phyloP scores from a whole-genome alignment of 2,888 invertebrate species.

The Zygogramma bicolorata region DNA sequence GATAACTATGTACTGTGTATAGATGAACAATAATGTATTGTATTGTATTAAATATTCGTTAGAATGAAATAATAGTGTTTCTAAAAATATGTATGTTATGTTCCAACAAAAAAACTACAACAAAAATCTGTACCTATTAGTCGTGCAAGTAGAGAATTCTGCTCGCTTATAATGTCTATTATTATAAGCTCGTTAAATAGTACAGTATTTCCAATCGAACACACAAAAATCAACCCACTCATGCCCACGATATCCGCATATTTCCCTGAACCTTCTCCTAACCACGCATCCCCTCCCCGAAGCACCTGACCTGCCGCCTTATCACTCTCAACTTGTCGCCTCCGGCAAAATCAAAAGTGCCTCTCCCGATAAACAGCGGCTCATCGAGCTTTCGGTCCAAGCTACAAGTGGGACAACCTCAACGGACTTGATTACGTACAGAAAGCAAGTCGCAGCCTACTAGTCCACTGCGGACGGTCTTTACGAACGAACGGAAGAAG shows the following conservation, averaged over 20 bases:
- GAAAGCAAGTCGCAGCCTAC: slow-evolving; percentile 24
- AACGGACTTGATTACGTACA: slow-evolving; percentile 21
- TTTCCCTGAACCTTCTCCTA: not conserved
- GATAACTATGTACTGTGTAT: too few species aligned
- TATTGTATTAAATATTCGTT: too few species aligned
- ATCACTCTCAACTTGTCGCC: slow-evolving; percentile 20
- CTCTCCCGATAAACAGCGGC: slow-evolving; percentile 24
- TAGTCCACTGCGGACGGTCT: slow-evolving; percentile 19
- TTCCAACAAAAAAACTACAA: too few species aligned
- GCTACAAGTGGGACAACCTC: slow-evolving; percentile 33
- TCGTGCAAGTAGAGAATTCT: too few species aligned
- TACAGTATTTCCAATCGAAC: too few species aligned
- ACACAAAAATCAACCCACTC: not conserved
- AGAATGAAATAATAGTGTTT: too few species aligned
- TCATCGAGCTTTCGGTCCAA: slow-evolving; percentile 13
- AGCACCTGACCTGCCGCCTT: slow-evolving; percentile 5
- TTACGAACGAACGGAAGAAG: slow-evolving; percentile 3
- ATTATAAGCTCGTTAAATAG: too few species aligned
- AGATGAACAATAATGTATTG: too few species aligned
- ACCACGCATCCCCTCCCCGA: not conserved
- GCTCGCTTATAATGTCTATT: too few species aligned
- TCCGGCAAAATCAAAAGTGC: slow-evolving; percentile 28
- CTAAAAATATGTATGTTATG: too few species aligned
- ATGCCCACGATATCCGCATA: not conserved
- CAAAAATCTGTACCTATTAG: too few species aligned